These are phyloP conservation scores for Gasteruption jaculator DNA, from an alignment of 2,888 invertebrate genomes.

Conservation along the genomic window DNA sequence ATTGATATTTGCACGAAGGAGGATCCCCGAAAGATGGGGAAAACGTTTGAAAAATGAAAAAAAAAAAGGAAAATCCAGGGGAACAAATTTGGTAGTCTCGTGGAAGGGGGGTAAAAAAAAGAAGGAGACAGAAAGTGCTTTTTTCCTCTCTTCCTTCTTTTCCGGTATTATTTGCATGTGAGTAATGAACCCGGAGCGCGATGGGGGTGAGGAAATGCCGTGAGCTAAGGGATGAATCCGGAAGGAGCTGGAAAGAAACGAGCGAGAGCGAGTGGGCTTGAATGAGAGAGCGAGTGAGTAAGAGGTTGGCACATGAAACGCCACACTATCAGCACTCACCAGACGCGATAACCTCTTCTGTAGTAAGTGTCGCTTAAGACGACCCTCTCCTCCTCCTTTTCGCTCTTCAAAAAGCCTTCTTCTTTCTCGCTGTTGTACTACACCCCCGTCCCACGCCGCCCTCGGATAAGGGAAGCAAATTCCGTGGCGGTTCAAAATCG, in stretches of 20 bases:
- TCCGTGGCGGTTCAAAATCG: too few relatives aligned
- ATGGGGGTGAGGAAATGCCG: conserved; percentile 26
- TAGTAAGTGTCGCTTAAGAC: conserved; percentile 36
- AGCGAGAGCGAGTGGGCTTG: conserved; percentile 9
- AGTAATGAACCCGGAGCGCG: conserved; percentile 32
- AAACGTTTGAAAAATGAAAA: too few relatives aligned
- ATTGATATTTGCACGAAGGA: too few relatives aligned
- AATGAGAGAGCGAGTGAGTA: conserved; percentile 11
- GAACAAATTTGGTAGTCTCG: too few relatives aligned
- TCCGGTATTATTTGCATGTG: conserved; percentile 27
- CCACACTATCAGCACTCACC: conserved; percentile 32
- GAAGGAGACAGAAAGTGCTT: conserved; percentile 8
- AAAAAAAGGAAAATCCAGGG: too few relatives aligned
- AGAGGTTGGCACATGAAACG: conserved; percentile 17
- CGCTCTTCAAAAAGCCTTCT: too few relatives aligned
- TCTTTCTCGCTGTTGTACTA: conserved; percentile 3
- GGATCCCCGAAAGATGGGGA: too few relatives aligned
- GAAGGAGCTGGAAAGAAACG: conserved; percentile 10
- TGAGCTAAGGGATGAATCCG: conserved; percentile 23
- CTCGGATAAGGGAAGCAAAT: too few relatives aligned
- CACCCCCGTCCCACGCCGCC: conserved; percentile 15
- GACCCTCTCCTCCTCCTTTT: conserved; percentile 21
- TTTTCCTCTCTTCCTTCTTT: conserved; percentile 8
- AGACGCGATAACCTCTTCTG: conserved; percentile 38
- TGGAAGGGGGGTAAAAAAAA: too few relatives aligned